Evolutionary conservation across 2,797 vertebrate species (phyloP), one percentile per base, ranked within the genome.

Genomic region (Masticophis lateralis): DNA sequence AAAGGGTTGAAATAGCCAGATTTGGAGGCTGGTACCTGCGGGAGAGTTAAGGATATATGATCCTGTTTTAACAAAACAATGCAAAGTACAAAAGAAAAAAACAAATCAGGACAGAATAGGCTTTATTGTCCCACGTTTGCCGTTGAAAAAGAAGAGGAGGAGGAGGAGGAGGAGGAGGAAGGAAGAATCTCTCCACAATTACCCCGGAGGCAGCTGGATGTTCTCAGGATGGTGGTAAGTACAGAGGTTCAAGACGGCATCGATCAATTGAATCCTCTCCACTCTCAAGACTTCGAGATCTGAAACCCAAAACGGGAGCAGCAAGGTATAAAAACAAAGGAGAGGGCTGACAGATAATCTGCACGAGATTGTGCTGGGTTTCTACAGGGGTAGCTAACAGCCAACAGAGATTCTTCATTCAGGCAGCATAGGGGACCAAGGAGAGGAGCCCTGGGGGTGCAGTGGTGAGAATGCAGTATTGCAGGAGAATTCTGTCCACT

Each of bases 141-240:
- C 3, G 7, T 13, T 47, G 9, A 20, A 4, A 92, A 56, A 12
- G 13, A 56, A 4, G 1, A 56, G 56, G 1, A 57, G 14, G 0
- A 56, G 56, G 1, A 56, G 56, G 0, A 56, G 56, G 56, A 56
- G 56, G 0, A 56, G 56, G 55, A 56, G 55, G 3, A 56, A 56
- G 55, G 1, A 9, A 5, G 25, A 1, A 32, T 57, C 5, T 60
- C n/a, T 43, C 22, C 14, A 47, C 22, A 55, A 27, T 94, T 98
- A 99, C 99, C 99, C 99, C 0, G 99, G 97, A 0, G 99, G 99
- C n/a, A 99, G 98, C 97, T 99, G 99, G 94, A 99, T 99, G 96
- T 99, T 99, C 97, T 99, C 99, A 0, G 99, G 99, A 94, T 99
- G 99, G 95, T 99, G 99, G 47, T 99, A 99, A 94, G 99, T 99